Percentiles rank a stretch among this genome's conserved stretches.
phyloP scores from a whole-genome alignment of 1,140 invertebrate species.

The Drosophila neocordata region DNA sequence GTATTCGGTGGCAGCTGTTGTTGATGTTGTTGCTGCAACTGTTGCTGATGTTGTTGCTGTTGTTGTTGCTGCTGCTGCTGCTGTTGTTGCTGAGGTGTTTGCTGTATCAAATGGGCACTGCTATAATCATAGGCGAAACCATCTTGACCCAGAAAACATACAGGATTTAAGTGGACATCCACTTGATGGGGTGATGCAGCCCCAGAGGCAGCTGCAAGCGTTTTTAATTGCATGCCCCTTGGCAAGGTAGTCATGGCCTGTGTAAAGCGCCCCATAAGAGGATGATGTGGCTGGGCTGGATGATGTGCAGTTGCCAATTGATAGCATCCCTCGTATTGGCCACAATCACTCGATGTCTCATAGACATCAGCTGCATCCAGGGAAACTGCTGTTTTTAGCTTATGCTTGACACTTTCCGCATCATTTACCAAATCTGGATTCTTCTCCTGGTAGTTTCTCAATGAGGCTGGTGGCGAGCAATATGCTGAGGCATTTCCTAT shows the following conservation, averaged over 20 bases:
- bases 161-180: constrained; percentile 87
- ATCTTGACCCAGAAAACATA: constrained; percentile 88
- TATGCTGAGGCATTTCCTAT: constrained; percentile 65
- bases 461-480: constrained; percentile 75
- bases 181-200: constrained; percentile 85
- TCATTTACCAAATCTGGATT: constrained; percentile 91
- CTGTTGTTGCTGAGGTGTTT: constrained; percentile 48
- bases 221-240: constrained; percentile 82
- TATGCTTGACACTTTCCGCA: constrained; percentile 87
- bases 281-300: constrained; percentile 42
- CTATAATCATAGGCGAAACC: constrained; percentile 92
- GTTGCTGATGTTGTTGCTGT: constrained; percentile 45
- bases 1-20: constrained; percentile 49
- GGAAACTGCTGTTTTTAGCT: constrained; percentile 84
- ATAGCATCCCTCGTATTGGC: constrained; percentile 82
- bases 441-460: constrained; percentile 86
- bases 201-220: constrained; percentile 31
- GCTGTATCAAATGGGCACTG: constrained; percentile 72
- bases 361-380: constrained; percentile 81
- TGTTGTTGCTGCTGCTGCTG: constrained; percentile 43
- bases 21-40: constrained; percentile 72
- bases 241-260: constrained; percentile 84
- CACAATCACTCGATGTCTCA: constrained; percentile 73
- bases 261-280: constrained; percentile 71
- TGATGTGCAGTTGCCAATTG: constrained; percentile 52